Percentiles rank a stretch among this genome's conserved stretches.
phyloP scores from a whole-genome alignment of 2,113 vertebrate genomes.

The Actenoides hombroni region DNA sequence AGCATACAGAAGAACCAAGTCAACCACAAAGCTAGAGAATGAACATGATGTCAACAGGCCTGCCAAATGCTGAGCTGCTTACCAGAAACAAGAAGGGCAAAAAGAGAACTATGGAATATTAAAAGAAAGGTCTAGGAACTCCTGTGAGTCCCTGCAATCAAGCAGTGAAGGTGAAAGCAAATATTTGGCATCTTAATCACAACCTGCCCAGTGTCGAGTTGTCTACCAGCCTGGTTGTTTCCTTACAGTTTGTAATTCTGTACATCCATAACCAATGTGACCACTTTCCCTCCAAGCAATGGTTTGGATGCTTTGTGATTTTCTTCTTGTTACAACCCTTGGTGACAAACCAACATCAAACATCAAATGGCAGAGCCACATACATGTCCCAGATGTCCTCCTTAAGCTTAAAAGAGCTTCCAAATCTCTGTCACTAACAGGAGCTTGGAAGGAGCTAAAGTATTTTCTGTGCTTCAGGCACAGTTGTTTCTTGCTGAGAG shows the following conservation, averaged over 20 bases:
- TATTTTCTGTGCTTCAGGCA: neutral
- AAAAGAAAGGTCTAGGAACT: neutral
- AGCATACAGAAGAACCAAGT: neutral
- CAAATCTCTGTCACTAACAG: neutral
- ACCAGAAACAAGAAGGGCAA: neutral
- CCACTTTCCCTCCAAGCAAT: neutral
- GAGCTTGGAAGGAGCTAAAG: neutral
- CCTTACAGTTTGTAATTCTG: neutral
- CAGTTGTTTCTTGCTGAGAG: neutral
- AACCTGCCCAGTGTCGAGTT: neutral
- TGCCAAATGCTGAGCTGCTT: neutral
- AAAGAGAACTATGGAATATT: neutral
- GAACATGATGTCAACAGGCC: neutral
- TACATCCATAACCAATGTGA: fast-evolving
- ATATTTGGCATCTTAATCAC: neutral
- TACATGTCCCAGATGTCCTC: neutral
- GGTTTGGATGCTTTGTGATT: neutral
- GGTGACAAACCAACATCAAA: neutral
- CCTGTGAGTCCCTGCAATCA: neutral
- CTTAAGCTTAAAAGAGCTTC: neutral
- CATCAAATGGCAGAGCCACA: neutral
- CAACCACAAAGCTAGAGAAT: neutral
- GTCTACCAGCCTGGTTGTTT: neutral
- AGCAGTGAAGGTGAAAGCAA: neutral
- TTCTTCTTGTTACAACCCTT: neutral